Evolutionary conservation across 2,113 vertebrate species (phyloP).

Genomic region (Tapirus terrestris): DNA sequence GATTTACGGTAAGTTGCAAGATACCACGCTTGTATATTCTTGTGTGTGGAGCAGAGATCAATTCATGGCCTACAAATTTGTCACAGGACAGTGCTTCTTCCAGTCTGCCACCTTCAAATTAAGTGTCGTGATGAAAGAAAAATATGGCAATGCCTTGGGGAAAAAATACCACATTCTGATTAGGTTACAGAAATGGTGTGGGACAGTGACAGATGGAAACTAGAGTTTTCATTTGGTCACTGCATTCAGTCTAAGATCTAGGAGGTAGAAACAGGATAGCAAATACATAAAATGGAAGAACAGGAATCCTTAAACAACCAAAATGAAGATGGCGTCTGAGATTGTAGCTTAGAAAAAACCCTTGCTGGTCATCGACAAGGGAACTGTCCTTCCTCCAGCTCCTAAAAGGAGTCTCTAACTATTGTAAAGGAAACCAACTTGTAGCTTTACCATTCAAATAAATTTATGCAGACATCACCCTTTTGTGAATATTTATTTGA

Average conservation of each 20-base stretch:
- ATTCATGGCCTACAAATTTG: conserved; percentile 71
- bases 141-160: conserved; percentile 37
- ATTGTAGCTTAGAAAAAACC: background rate
- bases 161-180: conserved; percentile 68
- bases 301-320: background rate
- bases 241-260: background rate
- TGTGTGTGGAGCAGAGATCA: conserved; percentile 63
- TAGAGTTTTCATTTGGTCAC: background rate
- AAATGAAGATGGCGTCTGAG: background rate
- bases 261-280: background rate
- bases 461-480: background rate
- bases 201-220: background rate
- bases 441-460: background rate
- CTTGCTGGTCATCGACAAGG: background rate
- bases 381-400: background rate
- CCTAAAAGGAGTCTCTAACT: background rate
- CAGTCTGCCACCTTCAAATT: conserved; percentile 75
- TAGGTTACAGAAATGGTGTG: background rate
- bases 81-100: conserved; percentile 68
- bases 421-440: background rate
- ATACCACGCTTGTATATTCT: conserved; percentile 42
- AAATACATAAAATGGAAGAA: background rate
- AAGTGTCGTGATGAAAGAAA: conserved; percentile 77
- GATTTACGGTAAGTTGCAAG: conserved; percentile 70
- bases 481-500: background rate